Percentiles rank a stretch among this genome's conserved stretches.
Evolutionary conservation across 1,140 invertebrate genomes (phyloP).

Genomic region (Drosophila carrolli): DNA sequence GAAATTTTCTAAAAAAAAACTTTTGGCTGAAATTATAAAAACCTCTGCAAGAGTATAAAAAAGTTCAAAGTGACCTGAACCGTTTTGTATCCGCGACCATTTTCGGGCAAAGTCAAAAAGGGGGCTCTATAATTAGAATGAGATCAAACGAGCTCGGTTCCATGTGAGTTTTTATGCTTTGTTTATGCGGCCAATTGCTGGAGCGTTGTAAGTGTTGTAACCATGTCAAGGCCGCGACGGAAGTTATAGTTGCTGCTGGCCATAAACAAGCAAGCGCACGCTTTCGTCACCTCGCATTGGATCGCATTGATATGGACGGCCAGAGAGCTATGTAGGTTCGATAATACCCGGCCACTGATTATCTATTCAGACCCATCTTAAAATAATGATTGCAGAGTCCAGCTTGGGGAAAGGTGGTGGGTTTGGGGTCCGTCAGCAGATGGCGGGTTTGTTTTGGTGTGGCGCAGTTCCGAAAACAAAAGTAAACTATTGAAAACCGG

Average conservation of each 20-base stretch:
- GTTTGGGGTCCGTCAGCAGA: slow-evolving; percentile 30
- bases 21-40: no score
- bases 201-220: slow-evolving; percentile 60
- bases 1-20: no score
- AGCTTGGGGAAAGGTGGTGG: slow-evolving; percentile 2
- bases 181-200: slow-evolving; percentile 37
- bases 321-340: slow-evolving; percentile 5
- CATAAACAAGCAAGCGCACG: slow-evolving; percentile 27
- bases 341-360: slow-evolving; percentile 11
- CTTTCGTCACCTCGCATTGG: slow-evolving; percentile 32
- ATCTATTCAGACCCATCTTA: slow-evolving; percentile 17
- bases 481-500: slow-evolving; percentile 60
- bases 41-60: no score
- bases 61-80: neutral
- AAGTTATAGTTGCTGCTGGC: slow-evolving; percentile 34
- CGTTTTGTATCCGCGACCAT: slow-evolving; percentile 12
- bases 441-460: slow-evolving; percentile 68
- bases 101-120: slow-evolving; percentile 7
- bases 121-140: slow-evolving; percentile 53
- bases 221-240: slow-evolving; percentile 70
- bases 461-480: slow-evolving; percentile 60
- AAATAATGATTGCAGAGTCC: slow-evolving; percentile 1
- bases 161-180: slow-evolving; percentile 40
- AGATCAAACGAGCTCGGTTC: slow-evolving; percentile 37
- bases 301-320: slow-evolving; percentile 54